phyloP scores from a whole-genome alignment of 2,797 vertebrate genomes.

The Artibeus jamaicensis region DNA sequence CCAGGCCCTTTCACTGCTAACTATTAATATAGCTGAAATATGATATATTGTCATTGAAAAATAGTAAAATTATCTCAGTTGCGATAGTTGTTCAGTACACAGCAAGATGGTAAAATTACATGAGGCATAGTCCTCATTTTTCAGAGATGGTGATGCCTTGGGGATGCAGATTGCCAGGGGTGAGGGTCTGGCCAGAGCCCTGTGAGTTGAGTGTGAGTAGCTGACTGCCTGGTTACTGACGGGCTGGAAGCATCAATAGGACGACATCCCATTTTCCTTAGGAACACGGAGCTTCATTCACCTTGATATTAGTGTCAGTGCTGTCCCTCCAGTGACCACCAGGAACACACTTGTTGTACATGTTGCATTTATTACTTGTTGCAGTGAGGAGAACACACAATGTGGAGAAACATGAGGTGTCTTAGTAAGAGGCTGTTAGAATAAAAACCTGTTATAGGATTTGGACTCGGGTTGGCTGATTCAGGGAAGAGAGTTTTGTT shows the following conservation, averaged over 20 bases:
- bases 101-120: background rate
- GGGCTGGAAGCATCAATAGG: background rate
- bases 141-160: background rate
- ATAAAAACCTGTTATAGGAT: background rate
- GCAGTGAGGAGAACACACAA: background rate
- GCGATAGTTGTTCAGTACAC: background rate
- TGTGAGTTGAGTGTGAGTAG: background rate
- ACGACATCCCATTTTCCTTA: background rate
- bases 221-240: background rate
- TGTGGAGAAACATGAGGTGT: background rate
- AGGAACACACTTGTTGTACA: background rate
- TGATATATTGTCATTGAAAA: background rate
- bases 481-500: background rate
- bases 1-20: background rate
- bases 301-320: background rate
- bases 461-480: background rate
- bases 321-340: background rate
- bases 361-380: background rate
- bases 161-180: background rate
- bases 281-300: background rate
- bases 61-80: background rate
- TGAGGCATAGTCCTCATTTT: background rate
- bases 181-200: background rate
- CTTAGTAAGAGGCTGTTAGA: background rate
- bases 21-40: background rate